phyloP scores from a whole-genome alignment of 2,113 vertebrate genomes.

The Corvus hawaiiensis region DNA sequence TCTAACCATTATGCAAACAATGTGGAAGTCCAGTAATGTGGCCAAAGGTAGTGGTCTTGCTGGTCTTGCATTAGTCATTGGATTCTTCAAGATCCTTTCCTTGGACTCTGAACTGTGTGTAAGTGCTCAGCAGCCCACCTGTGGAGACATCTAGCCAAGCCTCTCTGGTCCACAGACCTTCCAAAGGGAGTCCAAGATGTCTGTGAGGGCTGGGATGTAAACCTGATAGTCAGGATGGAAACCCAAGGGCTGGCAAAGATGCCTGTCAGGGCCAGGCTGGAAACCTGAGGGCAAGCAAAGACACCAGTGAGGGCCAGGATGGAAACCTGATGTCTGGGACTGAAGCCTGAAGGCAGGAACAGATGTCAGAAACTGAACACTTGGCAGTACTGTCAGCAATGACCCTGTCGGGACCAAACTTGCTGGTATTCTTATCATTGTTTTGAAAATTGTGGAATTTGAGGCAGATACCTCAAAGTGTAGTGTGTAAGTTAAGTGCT shows the following conservation, averaged over 20 bases:
- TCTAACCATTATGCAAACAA: neutral
- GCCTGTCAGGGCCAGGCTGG: too few species aligned
- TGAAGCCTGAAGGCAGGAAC: neutral
- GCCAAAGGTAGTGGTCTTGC: neutral
- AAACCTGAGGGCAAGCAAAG: neutral
- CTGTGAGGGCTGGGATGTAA: neutral
- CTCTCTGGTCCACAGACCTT: neutral
- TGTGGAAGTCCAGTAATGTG: neutral
- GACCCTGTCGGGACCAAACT: neutral
- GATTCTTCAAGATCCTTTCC: neutral
- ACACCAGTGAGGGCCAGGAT: neutral
- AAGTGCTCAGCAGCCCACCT: fast-evolving
- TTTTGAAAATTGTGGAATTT: neutral
- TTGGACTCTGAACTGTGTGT: neutral
- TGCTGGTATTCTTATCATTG: fast-evolving
- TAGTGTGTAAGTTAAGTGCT: neutral
- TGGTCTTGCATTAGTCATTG: neutral
- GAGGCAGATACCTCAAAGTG: neutral
- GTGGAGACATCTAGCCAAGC: neutral
- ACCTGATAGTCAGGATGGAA: neutral
- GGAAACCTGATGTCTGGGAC: neutral
- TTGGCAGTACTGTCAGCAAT: neutral
- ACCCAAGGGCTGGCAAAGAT: neutral
- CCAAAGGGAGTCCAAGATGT: neutral
- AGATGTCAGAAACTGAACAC: fast-evolving